Percentiles rank a stretch among this genome's conserved stretches.
These are phyloP conservation scores for Holacanthella duospinosa DNA, from an alignment of 2,888 invertebrate genomes.

Conservation along the genomic window DNA sequence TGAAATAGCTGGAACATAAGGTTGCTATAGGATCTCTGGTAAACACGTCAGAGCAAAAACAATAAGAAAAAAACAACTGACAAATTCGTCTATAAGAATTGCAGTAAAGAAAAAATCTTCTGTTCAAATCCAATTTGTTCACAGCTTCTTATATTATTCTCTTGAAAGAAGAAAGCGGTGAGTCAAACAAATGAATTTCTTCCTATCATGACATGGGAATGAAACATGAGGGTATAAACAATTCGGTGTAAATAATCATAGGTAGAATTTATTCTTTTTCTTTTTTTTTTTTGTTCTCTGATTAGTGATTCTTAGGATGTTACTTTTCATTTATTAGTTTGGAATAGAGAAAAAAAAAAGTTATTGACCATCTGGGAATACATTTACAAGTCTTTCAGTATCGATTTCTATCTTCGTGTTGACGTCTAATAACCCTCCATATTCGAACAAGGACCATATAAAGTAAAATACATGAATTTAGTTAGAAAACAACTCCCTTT, in stretches of 20 bases:
- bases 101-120: no score
- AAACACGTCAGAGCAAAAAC: no score
- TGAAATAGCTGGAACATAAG: no score
- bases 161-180: slow-evolving; percentile 1
- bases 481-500: no score
- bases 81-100: no score
- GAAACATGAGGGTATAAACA: slow-evolving; percentile 2
- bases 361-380: neutral
- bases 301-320: neutral
- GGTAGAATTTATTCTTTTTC: neutral
- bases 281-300: neutral
- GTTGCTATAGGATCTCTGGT: no score
- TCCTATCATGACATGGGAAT: slow-evolving; percentile 3
- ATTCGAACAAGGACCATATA: no score
- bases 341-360: neutral
- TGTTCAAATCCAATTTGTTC: slow-evolving; percentile 28
- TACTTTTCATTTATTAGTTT: neutral
- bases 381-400: neutral
- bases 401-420: slow-evolving; percentile 5
- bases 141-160: slow-evolving; percentile 23
- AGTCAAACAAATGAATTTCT: slow-evolving; percentile 7
- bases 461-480: no score
- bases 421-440: neutral
- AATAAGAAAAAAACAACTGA: no score
- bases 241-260: slow-evolving; percentile 2